These are phyloP conservation scores for Kryptopterus vitreolus DNA, from an alignment of 2,797 vertebrate genomes.

Conservation along the genomic window DNA sequence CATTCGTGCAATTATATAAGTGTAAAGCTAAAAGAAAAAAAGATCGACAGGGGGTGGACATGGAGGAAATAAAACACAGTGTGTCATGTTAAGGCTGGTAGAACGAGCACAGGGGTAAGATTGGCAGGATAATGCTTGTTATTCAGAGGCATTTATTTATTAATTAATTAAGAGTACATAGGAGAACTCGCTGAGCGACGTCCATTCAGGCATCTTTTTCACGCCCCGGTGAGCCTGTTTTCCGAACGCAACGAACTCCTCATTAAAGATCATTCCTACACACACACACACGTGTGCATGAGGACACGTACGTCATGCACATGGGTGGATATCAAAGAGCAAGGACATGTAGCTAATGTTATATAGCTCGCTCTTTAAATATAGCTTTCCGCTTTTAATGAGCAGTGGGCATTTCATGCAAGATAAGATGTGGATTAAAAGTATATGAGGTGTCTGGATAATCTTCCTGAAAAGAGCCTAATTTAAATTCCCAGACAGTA, in stretches of 20 bases:
- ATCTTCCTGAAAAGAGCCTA: background rate
- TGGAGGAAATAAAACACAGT: slow-evolving; percentile 18
- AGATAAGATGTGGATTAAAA: background rate
- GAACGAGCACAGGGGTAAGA: slow-evolving; percentile 22
- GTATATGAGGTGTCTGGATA: background rate
- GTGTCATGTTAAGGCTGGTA: slow-evolving; percentile 37
- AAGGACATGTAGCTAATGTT: background rate
- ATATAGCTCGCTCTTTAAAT: slow-evolving; percentile 12
- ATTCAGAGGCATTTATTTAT: slow-evolving; percentile 27
- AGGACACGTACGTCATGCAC: slow-evolving; percentile 17
- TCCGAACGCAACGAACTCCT: slow-evolving; percentile 46
- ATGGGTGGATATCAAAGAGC: slow-evolving; percentile 22
- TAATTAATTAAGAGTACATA: slow-evolving; percentile 37
- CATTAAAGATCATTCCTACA: slow-evolving; percentile 49
- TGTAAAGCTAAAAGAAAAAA: slow-evolving; percentile 29
- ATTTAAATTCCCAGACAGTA: background rate
- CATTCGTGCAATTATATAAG: slow-evolving; percentile 28
- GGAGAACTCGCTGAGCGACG: background rate
- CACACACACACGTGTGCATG: background rate
- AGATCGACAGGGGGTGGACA: background rate
- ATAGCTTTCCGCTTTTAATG: slow-evolving; percentile 26
- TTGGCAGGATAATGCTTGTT: slow-evolving; percentile 25
- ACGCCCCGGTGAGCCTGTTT: slow-evolving; percentile 37
- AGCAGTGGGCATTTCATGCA: background rate
- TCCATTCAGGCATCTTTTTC: slow-evolving; percentile 29